Base-by-base conservation (phyloP, 1,140 invertebrate genomes). In the Temnothorax longispinosus region DNA sequence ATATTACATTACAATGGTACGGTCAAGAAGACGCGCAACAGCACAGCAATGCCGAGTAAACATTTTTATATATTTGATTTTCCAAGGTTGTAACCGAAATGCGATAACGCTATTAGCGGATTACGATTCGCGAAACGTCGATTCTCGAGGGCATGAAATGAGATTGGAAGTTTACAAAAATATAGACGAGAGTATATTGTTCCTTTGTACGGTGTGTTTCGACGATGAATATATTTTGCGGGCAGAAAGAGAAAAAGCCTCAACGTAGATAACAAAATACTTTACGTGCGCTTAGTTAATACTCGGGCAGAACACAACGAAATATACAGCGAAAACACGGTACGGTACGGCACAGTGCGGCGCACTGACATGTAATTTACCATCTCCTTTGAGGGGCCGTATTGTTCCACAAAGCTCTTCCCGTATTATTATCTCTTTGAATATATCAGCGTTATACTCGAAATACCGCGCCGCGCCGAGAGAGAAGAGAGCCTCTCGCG, bases 351-450 rank as follows among this genome's bases (percentile, higher is more conserved):
- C 54, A 47, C 69, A 41, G 80, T 38, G 67, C 80, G 54, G 80
- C 52, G 67, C 80, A 84, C 69, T 84, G 80, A 84, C 80, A 84
- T 84, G 80, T 84, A 84, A 84, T 84, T 84, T 84, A 84, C 80
- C 54, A 75, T 84, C 69, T 75, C 80, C 80, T 84, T 84, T 84
- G 80, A 84, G 27, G n/a, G 69, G 41, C 80, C 80, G 80, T 84
- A 84, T 84, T 84, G 80, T 84, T 75, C 69, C 69, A 84, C 80
- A 84, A 84, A 84, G 80, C 80, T 75, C 80, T 84, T 75, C 54
- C 69, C 44, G 54, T 75, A 84, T 84, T 84, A 84, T 84, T 84
- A 84, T 84, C 80, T 75, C 80, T 84, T 84, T 84, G 80, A 84
- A 84, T 84, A 84, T 56, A 84, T 84, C 80, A 74, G 54, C 27